Percentiles rank a stretch among this genome's conserved stretches.
Evolutionary conservation across 2,888 invertebrate genomes (phyloP).

Genomic region (Achlya flavicornis): DNA sequence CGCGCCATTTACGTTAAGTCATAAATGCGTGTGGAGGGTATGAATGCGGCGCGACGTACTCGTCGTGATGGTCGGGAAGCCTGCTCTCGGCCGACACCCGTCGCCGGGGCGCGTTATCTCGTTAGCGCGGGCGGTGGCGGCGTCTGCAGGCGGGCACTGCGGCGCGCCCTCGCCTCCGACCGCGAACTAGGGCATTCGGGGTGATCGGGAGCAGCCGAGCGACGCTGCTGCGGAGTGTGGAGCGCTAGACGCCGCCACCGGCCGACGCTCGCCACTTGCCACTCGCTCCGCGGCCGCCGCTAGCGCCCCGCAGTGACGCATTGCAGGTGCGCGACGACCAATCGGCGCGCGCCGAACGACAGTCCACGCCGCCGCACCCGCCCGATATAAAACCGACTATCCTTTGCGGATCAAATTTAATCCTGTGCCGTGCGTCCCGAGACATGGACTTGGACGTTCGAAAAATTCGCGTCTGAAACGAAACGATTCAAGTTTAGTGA

Average conservation of each 20-base stretch:
- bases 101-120: constrained; percentile 47
- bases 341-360: constrained; percentile 88
- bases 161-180: constrained; percentile 53
- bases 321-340: constrained; percentile 93
- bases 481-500: constrained; percentile 54
- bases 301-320: constrained; percentile 87
- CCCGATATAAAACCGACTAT: constrained; percentile 86
- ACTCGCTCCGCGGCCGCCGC: constrained; percentile 55
- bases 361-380: constrained; percentile 90
- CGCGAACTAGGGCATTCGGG: constrained; percentile 66
- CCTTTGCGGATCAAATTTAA: constrained; percentile 86
- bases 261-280: constrained; percentile 38
- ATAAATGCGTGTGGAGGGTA: constrained; percentile 27
- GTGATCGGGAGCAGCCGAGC: constrained; percentile 42
- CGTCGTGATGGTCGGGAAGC: constrained; percentile 42
- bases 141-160: constrained; percentile 56
- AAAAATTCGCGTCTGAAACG: constrained; percentile 62
- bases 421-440: constrained; percentile 80
- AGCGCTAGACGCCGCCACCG: constrained; percentile 38
- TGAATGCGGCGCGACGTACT: constrained; percentile 24
- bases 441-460: constrained; percentile 80
- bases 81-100: constrained; percentile 38
- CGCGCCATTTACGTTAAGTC: constrained; percentile 17
- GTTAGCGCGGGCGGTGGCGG: constrained; percentile 44
- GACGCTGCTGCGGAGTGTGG: constrained; percentile 41